These are phyloP conservation scores for Cantharis rufa DNA, from an alignment of 2,888 invertebrate genomes.

Conservation along the genomic window DNA sequence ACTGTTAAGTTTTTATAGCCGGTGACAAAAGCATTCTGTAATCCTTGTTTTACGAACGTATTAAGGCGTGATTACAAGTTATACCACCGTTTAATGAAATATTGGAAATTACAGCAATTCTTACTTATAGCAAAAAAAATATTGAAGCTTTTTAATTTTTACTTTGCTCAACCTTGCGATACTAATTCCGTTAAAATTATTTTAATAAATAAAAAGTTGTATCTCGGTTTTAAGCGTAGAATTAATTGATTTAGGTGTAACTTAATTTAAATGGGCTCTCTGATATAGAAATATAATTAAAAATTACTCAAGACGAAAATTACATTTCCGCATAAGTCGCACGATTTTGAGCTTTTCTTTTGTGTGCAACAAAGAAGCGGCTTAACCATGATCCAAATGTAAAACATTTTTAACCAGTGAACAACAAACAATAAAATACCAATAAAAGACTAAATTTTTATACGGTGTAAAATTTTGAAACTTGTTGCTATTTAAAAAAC, in stretches of 20 bases:
- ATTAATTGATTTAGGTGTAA: slow-evolving; percentile 11
- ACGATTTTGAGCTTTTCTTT: not conserved
- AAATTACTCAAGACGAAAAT: slow-evolving; percentile 26
- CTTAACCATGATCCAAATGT: not conserved
- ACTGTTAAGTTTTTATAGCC: slow-evolving; percentile 32
- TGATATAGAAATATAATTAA: slow-evolving; percentile 11
- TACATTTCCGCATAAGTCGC: slow-evolving; percentile 13
- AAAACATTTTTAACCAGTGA: not conserved
- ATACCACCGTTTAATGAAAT: slow-evolving; percentile 5
- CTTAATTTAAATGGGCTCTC: slow-evolving; percentile 7
- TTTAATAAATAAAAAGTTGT: not conserved
- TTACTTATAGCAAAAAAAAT: not conserved
- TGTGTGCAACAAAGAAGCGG: not conserved
- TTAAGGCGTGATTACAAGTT: slow-evolving; percentile 17
- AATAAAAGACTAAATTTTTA: not conserved
- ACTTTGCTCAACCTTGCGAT: not conserved
- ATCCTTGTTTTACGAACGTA: slow-evolving; percentile 19
- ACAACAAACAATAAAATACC: not conserved
- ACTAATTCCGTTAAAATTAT: not conserved
- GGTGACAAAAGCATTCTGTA: slow-evolving; percentile 22
- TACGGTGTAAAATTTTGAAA: not conserved
- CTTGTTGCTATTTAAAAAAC: slow-evolving; percentile 10
- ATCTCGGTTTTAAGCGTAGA: not conserved
- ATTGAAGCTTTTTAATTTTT: not conserved
- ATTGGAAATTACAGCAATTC: not conserved